Conservation (phyloP, 2,888 invertebrate species). For the Epinotia bilunana region DNA sequence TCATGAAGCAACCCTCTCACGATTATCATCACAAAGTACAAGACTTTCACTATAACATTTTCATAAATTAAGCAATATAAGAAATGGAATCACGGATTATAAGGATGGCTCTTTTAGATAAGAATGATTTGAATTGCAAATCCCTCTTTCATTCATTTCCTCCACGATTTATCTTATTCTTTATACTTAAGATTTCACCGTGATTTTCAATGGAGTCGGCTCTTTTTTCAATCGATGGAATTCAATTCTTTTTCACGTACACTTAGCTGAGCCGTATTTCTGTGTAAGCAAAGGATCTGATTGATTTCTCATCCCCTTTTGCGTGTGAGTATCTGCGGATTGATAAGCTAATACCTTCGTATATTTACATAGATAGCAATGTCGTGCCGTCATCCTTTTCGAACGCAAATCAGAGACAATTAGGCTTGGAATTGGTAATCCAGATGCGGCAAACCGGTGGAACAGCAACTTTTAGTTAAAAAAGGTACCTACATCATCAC, state of each 20-base stretch:
- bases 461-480: no score
- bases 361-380: neutral
- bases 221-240: constrained; percentile 49
- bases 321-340: neutral
- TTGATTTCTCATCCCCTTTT: constrained; percentile 15
- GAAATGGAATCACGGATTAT: constrained; percentile 55
- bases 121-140: constrained; percentile 69
- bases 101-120: constrained; percentile 53
- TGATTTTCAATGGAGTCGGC: constrained; percentile 54
- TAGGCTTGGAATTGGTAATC: neutral
- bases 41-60: constrained; percentile 24
- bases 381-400: neutral
- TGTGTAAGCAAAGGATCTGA: constrained; percentile 19
- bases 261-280: constrained; percentile 42
- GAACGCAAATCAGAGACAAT: neutral
- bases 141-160: constrained; percentile 60
- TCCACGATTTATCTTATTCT: constrained; percentile 51
- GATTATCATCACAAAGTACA: constrained; percentile 33
- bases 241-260: constrained; percentile 42
- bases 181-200: constrained; percentile 56
- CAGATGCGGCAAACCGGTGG: neutral
- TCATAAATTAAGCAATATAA: constrained; percentile 48
- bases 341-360: neutral
- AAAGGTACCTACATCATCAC: no score
- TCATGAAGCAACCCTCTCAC: constrained; percentile 27